These are phyloP conservation scores for Embiotoca jacksoni DNA, from an alignment of 2,113 vertebrate species.

Conservation along the genomic window DNA sequence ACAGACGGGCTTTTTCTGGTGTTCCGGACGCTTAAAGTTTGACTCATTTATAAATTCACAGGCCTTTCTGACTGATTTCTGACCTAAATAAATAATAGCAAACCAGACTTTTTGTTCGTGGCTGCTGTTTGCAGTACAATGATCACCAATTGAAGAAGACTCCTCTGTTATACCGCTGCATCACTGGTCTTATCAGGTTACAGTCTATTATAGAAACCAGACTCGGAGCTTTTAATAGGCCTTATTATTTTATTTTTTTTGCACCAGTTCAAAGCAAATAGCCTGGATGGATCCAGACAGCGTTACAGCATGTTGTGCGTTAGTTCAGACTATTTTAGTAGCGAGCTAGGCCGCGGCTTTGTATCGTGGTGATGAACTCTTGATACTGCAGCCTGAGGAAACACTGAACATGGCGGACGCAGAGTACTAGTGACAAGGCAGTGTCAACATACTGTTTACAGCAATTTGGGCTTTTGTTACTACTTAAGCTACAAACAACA, in stretches of 20 bases:
- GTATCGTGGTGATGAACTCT: slow-evolving; percentile 37
- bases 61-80: too few relatives aligned
- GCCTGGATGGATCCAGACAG: neutral
- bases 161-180: neutral
- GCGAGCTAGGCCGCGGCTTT: slow-evolving; percentile 40
- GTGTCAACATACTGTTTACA: slow-evolving; percentile 52
- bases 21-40: too few relatives aligned
- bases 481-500: neutral
- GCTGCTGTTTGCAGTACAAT: neutral
- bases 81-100: neutral
- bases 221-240: neutral
- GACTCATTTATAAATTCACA: too few relatives aligned
- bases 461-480: slow-evolving; percentile 25
- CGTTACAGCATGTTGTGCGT: neutral
- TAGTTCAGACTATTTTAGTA: neutral
- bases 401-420: slow-evolving; percentile 40
- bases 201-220: slow-evolving; percentile 9
- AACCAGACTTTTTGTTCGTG: neutral
- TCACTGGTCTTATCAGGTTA: slow-evolving; percentile 24
- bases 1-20: too few relatives aligned
- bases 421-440: slow-evolving; percentile 51
- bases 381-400: slow-evolving; percentile 60
- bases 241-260: neutral
- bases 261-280: slow-evolving; percentile 8
- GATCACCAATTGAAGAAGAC: neutral